Evolutionary conservation across 2,113 vertebrate species (phyloP), one percentile per base, ranked within the genome.

Genomic region (Psilopogon haemacephalus): DNA sequence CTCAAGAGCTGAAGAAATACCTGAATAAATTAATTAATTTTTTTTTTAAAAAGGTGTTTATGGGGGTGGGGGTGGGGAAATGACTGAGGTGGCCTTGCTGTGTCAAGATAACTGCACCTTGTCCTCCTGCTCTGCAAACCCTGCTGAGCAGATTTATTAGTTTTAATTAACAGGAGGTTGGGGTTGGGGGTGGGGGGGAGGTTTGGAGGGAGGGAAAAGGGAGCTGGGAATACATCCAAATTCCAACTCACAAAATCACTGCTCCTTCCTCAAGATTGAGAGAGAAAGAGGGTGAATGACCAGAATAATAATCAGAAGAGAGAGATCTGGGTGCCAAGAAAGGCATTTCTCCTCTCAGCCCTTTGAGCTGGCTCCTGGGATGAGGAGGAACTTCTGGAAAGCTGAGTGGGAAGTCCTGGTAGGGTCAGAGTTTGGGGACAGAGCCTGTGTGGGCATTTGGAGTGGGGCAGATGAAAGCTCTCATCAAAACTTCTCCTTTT

Each of bases 141-240:
- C 97, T 95, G 97, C 78, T 88, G 95, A 96, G 92, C 97, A 97
- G 97, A 97, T 97, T 97, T 97, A 98, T 97, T 97, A 96, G 90
- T 97, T 97, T 98, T 98, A 98, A 98, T 98, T 97, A 97, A 97
- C 90, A 91, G 90, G 82, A 90, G 80, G 60, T 8, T 44, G 27
- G 56, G 24, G 48, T 6, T 6, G 12, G 48, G 23, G 11, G 21
- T 11, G 21, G 46, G 46, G 8, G 4, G 52, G 26, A 40, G 38
- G 38, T 11, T 11, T 5, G 48, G 52, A 24, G 52, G 26, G 13
- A 27, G 52, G 52, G 12, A 28, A 15, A 28, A 55, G 74, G 94
- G 95, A 95, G 94, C 97, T 97, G 97, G 97, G 97, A 98, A 97
- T 95, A 97, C 78, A 78, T 98, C 97, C 97, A 98, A 96, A 97